Evolutionary conservation across 2,888 invertebrate species (phyloP), one percentile per base, ranked within the genome.

Genomic region (Drosophila buzzatii): DNA sequence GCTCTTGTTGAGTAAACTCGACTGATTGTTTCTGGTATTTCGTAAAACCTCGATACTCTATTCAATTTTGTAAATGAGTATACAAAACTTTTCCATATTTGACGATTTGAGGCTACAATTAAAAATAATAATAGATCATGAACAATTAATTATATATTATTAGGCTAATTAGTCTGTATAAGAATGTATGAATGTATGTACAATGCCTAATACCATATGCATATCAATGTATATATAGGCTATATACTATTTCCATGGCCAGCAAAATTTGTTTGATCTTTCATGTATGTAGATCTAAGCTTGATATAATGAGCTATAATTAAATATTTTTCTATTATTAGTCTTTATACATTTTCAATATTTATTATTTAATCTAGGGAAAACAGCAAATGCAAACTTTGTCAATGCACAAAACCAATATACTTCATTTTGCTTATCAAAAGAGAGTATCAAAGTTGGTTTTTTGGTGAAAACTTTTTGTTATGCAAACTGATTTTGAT

Each of bases 401-500:
- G 10, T n/a, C n/a, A 18, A 31, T 51, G 6, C 5, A 49, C n/a
- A 18, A 33, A 47, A 18, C 51, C 7, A 12, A 51, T 51, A 51
- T n/a, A 18, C 51, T 51, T 7, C 7, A 39, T 3, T 18, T 18
- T 0, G 0, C 0, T 18, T 14, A 20, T 18, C 3, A 3, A 35
- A 14, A 35, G 18, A 20, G 51, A 3, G 39, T 27, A 53, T 27
- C n/a, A 53, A 27, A 27, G 12, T 49, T 55, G 16, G 3, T 6
- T n/a, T 8, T 49, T 23, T 23, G 35, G 14, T 52, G 31, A 14
- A 49, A 49, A 31, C 31, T 45, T 41, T 45, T 45, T 51, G 31
- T 51, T 33, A 57, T 12, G 56, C 23, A 39, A 23, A 39, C 39
- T 16, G 70, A 75, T 57, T 41, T 57, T 31, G 60, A 73, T 70